Conservation (phyloP, 2,113 vertebrate genomes). For the Seriola quinqueradiata region DNA sequence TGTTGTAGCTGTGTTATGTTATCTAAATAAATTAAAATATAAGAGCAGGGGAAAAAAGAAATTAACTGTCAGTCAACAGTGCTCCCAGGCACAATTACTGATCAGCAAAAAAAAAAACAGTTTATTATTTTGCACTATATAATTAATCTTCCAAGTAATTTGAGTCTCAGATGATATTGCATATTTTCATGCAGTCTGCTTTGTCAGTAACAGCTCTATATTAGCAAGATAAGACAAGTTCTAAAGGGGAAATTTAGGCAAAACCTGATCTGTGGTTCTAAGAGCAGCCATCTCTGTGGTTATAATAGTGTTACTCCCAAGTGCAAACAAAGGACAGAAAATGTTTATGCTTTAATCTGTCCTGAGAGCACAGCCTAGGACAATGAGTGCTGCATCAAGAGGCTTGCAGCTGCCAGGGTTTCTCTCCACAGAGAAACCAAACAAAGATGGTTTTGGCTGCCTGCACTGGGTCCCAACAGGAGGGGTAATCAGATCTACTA, state of each 20-base stretch:
- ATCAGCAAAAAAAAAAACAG: constrained; percentile 31
- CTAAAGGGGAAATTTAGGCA: constrained; percentile 40
- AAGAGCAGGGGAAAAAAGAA: constrained; percentile 13
- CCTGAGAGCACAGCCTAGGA: constrained; percentile 59
- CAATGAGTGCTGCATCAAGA: constrained; percentile 65
- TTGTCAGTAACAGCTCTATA: constrained; percentile 6
- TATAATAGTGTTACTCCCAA: constrained; percentile 62
- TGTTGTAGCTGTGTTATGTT: constrained; percentile 19
- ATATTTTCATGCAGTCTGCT: constrained; percentile 36
- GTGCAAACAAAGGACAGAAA: constrained; percentile 55
- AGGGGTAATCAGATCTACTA: constrained; percentile 78
- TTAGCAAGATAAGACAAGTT: constrained; percentile 48
- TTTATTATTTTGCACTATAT: constrained; percentile 35
- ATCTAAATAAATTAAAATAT: constrained; percentile 42
- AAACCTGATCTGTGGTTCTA: constrained; percentile 43
- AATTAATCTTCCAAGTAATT: constrained; percentile 48
- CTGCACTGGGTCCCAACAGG: constrained; percentile 61
- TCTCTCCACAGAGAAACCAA: constrained; percentile 71
- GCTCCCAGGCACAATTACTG: constrained; percentile 47
- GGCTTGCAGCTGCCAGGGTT: constrained; percentile 66
- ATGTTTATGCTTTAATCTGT: constrained; percentile 66
- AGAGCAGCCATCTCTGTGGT: constrained; percentile 36
- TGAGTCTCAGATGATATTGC: constrained; percentile 33
- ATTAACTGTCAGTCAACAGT: constrained; percentile 37
- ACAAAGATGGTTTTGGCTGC: constrained; percentile 75